A percentile compares a stretch with the other conserved stretches of the same genome.
Evolutionary conservation across 1,140 invertebrate genomes (phyloP).

Genomic region (Drosophila sp.): DNA sequence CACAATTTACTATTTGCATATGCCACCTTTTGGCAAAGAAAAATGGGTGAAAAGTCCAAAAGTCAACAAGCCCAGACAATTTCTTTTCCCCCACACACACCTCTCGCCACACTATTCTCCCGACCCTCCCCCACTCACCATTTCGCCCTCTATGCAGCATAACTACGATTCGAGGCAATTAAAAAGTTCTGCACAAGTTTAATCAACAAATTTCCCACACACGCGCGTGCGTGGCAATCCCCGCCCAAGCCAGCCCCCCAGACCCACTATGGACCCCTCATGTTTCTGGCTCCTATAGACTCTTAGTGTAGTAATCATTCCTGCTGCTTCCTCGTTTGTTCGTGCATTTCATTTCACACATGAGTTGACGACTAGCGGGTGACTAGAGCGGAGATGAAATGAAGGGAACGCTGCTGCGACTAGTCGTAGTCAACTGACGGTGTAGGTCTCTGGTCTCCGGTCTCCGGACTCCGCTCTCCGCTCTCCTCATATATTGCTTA

Average conservation of each 20-base stretch:
- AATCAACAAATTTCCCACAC: slow-evolving; percentile 77
- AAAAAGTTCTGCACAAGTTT: slow-evolving; percentile 75
- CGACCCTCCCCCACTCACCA: background rate
- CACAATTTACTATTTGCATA: slow-evolving; percentile 8
- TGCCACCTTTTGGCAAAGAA: slow-evolving; percentile 2
- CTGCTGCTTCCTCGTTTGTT: slow-evolving; percentile 30
- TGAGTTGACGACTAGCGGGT: slow-evolving; percentile 54
- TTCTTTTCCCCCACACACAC: background rate
- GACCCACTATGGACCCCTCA: background rate
- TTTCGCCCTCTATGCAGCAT: slow-evolving; percentile 2
- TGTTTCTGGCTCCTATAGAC: background rate
- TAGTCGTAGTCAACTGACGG: background rate
- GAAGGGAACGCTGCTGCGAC: background rate
- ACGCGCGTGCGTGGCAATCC: slow-evolving; percentile 10
- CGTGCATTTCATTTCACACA: slow-evolving; percentile 76
- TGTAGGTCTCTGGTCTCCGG: slow-evolving; percentile 2
- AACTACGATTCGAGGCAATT: slow-evolving; percentile 66
- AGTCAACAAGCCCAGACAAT: slow-evolving; percentile 4
- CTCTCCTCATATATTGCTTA: slow-evolving; percentile 4
- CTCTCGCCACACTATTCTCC: background rate
- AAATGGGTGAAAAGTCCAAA: slow-evolving; percentile 4
- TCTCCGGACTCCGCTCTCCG: background rate
- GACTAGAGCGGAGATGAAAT: slow-evolving; percentile 20
- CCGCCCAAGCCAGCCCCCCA: background rate
- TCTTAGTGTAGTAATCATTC: slow-evolving; percentile 1